phyloP scores from a whole-genome alignment of 64 coral and sea anemone species.

The Actinia equina region DNA sequence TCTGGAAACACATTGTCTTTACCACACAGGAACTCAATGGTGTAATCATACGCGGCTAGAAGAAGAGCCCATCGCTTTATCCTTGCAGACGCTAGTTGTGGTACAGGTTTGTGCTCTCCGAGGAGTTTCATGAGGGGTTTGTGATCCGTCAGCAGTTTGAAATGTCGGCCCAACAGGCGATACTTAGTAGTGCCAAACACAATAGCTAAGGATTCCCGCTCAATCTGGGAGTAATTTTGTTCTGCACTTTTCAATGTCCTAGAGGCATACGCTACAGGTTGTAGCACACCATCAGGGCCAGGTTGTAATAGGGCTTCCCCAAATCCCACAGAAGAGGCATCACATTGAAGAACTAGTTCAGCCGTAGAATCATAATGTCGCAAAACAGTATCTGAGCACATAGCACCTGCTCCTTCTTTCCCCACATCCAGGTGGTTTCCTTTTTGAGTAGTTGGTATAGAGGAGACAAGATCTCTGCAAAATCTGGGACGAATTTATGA shows the following conservation, averaged over 20 bases:
- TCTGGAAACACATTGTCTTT: conserved; percentile 18
- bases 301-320: neutral
- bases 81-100: conserved; percentile 25
- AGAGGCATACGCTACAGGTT: neutral
- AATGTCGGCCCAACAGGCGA: conserved; percentile 3
- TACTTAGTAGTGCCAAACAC: neutral
- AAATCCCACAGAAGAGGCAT: neutral
- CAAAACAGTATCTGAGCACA: neutral
- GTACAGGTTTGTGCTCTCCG: conserved; percentile 35
- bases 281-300: neutral
- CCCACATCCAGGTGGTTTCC: neutral
- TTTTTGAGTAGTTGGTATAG: conserved; percentile 35
- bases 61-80: conserved; percentile 42
- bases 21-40: conserved; percentile 25
- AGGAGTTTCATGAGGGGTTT: neutral
- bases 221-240: conserved; percentile 9
- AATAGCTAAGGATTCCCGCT: neutral
- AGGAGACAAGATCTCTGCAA: conserved; percentile 28
- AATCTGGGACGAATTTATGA: conserved; percentile 36
- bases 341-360: neutral
- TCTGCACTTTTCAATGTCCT: neutral
- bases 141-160: conserved; percentile 25
- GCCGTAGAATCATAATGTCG: neutral
- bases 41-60: conserved; percentile 40
- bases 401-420: neutral